These are phyloP conservation scores for Symphodus melops DNA, from an alignment of 2,113 vertebrate species.

Conservation along the genomic window DNA sequence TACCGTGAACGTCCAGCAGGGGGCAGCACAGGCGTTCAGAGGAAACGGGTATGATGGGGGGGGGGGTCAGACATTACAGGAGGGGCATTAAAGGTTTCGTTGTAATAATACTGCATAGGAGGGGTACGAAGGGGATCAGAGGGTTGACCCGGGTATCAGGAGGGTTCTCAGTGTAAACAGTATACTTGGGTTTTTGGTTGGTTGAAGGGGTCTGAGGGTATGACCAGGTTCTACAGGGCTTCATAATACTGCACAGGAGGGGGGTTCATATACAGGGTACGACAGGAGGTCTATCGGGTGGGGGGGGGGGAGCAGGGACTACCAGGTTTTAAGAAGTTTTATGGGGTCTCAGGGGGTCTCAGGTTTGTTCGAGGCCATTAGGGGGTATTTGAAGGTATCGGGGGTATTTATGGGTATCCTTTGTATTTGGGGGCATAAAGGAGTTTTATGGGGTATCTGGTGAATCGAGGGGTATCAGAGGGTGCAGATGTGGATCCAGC, in stretches of 20 bases:
- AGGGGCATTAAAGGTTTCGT: not conserved
- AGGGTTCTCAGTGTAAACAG: no score
- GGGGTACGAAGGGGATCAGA: no score
- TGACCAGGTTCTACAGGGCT: no score
- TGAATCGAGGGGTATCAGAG: not conserved
- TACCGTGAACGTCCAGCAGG: constrained; percentile 19
- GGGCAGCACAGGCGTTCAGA: constrained; percentile 14
- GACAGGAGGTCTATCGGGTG: not conserved
- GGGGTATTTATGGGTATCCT: not conserved
- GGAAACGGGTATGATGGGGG: not conserved
- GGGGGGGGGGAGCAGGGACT: no score
- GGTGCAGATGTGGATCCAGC: not conserved
- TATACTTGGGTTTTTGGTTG: no score
- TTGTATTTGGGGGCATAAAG: not conserved
- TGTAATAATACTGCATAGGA: not conserved
- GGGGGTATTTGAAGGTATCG: not conserved
- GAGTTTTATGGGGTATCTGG: not conserved
- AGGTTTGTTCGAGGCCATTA: not conserved
- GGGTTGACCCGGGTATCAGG: no score
- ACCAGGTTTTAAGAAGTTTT: no score
- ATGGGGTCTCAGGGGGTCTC: no score
- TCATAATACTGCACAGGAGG: no score
- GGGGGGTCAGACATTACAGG: not conserved
- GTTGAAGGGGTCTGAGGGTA: no score
- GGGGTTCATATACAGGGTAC: no score